phyloP scores from a whole-genome alignment of 2,888 invertebrate species.

The Falcaria lacertinaria region DNA sequence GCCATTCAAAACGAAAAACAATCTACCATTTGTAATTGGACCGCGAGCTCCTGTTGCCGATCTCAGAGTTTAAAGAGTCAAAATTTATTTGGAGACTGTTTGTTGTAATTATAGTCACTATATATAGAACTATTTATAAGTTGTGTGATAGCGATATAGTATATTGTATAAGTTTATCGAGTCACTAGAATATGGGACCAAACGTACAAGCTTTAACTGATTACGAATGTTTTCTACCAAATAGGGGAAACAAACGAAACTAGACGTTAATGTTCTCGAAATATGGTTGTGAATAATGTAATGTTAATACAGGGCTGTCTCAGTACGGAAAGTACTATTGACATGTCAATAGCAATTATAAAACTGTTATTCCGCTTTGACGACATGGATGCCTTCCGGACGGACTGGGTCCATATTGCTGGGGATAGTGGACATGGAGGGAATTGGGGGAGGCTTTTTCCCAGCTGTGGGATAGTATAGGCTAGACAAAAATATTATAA shows the following conservation, averaged over 20 bases:
- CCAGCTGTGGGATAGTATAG: too few species aligned
- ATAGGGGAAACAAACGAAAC: not conserved
- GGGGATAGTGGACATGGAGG: too few species aligned
- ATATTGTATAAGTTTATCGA: slow-evolving; percentile 50
- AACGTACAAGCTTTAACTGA: slow-evolving; percentile 62
- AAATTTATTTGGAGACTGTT: slow-evolving; percentile 44
- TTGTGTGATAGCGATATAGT: slow-evolving; percentile 66
- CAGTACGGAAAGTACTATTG: too few species aligned
- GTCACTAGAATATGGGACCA: slow-evolving; percentile 52
- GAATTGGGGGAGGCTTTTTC: too few species aligned
- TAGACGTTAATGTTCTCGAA: not conserved
- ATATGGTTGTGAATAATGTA: not conserved
- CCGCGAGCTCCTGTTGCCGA: slow-evolving; percentile 42
- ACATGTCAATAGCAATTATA: too few species aligned
- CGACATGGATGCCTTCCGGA: too few species aligned
- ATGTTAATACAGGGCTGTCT: not conserved
- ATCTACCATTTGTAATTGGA: slow-evolving; percentile 12
- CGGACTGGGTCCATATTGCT: too few species aligned
- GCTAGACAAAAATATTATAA: too few species aligned
- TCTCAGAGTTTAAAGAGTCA: slow-evolving; percentile 63
- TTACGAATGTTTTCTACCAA: not conserved
- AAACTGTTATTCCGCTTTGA: too few species aligned
- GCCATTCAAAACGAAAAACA: too few species aligned
- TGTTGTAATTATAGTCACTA: slow-evolving; percentile 37
- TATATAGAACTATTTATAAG: slow-evolving; percentile 40